Base-by-base conservation (phyloP, 2,797 vertebrate species). In the Selene dorsalis region DNA sequence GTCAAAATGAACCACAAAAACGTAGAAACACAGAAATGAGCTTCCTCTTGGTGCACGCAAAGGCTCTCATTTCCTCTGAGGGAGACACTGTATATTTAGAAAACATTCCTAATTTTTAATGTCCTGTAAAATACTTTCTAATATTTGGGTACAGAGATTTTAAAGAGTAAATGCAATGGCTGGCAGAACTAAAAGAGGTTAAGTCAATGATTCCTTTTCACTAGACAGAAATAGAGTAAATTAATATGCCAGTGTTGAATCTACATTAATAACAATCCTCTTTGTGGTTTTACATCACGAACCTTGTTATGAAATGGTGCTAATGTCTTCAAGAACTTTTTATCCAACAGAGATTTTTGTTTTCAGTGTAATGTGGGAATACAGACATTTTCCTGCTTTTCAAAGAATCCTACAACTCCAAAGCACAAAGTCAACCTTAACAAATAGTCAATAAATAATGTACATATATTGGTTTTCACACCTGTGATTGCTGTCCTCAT, bases 221-320 rank as follows among this genome's bases (percentile, higher is more conserved):
- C 1, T 10, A 32, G 16, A 74, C 69, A 69, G 1, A 65, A 69
- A 65, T 17, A 48, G 16, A 76, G 12, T 22, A 77, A 64, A 72
- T 53, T 17, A 64, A 14, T 22, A n/a, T 56, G 5, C 55, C 77
- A 80, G n/a, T 48, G 70, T 56, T 62, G 69, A 77, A 77, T 69
- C 24, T 38, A 24, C 62, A 32, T 56, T 56, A 47, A 58, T 39
- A 66, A 70, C 4, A 3, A 11, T 79, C 78, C 6, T 56, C 39
- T 14, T 79, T 71, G 26, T 80, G 59, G 11, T 61, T 73, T 57
- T 45, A 4, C 10, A 35, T 78, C 5, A 61, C 47, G 30, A 82
- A 79, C 26, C 62, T 77, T 76, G 76, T 58, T 76, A 64, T 45
- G 70, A 84, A 84, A 89, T 86, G 91, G 91, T 92, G 92, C 91